These are phyloP conservation scores for Apodemia hepburni DNA, from an alignment of 2,888 invertebrate species.

Conservation along the genomic window DNA sequence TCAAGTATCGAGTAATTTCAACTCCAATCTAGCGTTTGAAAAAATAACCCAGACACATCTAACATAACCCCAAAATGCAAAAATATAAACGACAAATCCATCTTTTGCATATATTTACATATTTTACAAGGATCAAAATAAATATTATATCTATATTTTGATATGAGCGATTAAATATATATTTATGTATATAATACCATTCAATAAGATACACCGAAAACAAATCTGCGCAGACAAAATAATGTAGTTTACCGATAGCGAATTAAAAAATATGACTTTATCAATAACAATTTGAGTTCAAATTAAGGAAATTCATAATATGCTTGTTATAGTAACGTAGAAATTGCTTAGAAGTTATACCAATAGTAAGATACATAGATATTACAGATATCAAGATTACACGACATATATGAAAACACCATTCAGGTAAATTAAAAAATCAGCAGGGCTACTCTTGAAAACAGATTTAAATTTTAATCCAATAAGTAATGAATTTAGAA, in stretches of 20 bases:
- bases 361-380: not conserved
- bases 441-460: too few species aligned
- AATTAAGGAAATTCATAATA: not conserved
- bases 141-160: constrained; percentile 69
- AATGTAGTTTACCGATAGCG: not conserved
- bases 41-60: constrained; percentile 7
- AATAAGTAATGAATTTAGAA: too few species aligned
- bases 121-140: constrained; percentile 72
- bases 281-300: not conserved
- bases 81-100: constrained; percentile 22
- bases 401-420: not conserved
- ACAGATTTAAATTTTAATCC: too few species aligned
- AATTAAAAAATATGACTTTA: not conserved
- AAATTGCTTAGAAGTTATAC: not conserved
- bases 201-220: not conserved
- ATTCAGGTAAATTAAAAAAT: not conserved
- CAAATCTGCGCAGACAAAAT: not conserved
- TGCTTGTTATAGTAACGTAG: not conserved
- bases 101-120: constrained; percentile 70
- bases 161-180: constrained; percentile 58
- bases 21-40: not conserved
- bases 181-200: constrained; percentile 36
- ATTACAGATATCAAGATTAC: too few species aligned
- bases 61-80: constrained; percentile 22
- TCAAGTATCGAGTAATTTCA: not conserved